phyloP scores from a whole-genome alignment of 2,113 vertebrate genomes.

The Scartelaos histophorus region DNA sequence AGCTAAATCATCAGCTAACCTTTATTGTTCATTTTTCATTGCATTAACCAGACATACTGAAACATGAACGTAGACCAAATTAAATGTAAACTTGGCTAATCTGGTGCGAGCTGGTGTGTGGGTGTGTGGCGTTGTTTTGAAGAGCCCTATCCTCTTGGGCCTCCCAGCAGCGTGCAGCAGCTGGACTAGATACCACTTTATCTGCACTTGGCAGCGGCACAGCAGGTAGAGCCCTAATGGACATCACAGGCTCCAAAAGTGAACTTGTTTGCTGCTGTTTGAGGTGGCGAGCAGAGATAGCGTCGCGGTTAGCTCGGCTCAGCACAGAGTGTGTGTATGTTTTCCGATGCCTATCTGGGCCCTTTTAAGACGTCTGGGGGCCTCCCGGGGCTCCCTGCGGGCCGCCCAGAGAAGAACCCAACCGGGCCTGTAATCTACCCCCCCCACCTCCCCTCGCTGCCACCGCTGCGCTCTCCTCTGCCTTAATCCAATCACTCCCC shows the following conservation, averaged over 20 bases:
- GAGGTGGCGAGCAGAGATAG: slow-evolving; percentile 66
- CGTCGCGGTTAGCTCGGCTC: slow-evolving; percentile 26
- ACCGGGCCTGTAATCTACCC: slow-evolving; percentile 75
- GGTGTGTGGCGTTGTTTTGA: slow-evolving; percentile 18
- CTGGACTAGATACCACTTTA: slow-evolving; percentile 67
- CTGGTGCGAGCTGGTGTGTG: not conserved
- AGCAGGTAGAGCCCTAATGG: slow-evolving; percentile 69
- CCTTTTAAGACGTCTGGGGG: slow-evolving; percentile 64
- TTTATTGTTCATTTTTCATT: not conserved
- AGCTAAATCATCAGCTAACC: too few species aligned
- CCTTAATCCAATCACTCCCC: slow-evolving; percentile 78
- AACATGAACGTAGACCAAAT: not conserved
- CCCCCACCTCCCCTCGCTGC: slow-evolving; percentile 67
- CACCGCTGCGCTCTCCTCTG: slow-evolving; percentile 70
- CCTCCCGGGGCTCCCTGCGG: slow-evolving; percentile 63
- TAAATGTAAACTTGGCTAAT: slow-evolving; percentile 21
- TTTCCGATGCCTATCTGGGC: slow-evolving; percentile 69
- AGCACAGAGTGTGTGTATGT: slow-evolving; percentile 25
- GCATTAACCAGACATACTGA: not conserved
- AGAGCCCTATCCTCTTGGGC: slow-evolving; percentile 48
- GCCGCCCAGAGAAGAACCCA: slow-evolving; percentile 59
- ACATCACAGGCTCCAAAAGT: slow-evolving; percentile 69
- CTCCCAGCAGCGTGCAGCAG: slow-evolving; percentile 48
- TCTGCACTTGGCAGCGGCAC: slow-evolving; percentile 68
- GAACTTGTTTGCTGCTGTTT: slow-evolving; percentile 64